phyloP scores from a whole-genome alignment of 1,140 invertebrate genomes.

The Psix sp. region DNA sequence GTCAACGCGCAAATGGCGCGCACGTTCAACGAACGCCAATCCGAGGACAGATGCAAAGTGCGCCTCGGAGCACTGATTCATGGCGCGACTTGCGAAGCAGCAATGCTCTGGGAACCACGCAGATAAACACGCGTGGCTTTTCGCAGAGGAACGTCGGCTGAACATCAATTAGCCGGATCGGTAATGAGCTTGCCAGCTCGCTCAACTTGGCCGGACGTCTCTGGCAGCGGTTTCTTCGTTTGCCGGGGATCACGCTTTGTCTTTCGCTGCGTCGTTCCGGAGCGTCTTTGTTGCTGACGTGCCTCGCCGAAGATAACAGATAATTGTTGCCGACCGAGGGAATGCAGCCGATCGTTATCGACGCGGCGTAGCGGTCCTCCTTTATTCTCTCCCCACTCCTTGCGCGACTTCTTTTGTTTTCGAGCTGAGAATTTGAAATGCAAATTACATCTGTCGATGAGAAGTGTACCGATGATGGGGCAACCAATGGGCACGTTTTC shows the following conservation, averaged over 20 bases:
- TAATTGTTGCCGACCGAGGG: constrained; percentile 1
- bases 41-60: constrained; percentile 46
- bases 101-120: constrained; percentile 51
- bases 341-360: constrained; percentile 20
- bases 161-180: constrained; percentile 56
- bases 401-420: too few species aligned
- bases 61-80: constrained; percentile 57
- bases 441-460: too few species aligned
- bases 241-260: constrained; percentile 38
- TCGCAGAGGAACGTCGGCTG: constrained; percentile 20
- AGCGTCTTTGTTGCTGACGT: constrained; percentile 36
- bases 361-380: neutral
- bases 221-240: constrained; percentile 29
- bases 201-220: constrained; percentile 43
- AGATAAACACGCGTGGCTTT: constrained; percentile 50
- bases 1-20: constrained; percentile 26
- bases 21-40: constrained; percentile 47
- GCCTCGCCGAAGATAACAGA: constrained; percentile 18
- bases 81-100: constrained; percentile 39
- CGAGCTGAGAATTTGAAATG: too few species aligned
- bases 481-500: too few species aligned
- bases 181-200: constrained; percentile 53
- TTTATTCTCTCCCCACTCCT: too few species aligned
- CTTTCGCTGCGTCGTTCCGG: neutral
- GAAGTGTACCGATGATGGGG: too few species aligned